Percentiles rank a stretch among this genome's conserved stretches.
Evolutionary conservation across 2,888 invertebrate species (phyloP).

Genomic region (Apotomis betuletana): DNA sequence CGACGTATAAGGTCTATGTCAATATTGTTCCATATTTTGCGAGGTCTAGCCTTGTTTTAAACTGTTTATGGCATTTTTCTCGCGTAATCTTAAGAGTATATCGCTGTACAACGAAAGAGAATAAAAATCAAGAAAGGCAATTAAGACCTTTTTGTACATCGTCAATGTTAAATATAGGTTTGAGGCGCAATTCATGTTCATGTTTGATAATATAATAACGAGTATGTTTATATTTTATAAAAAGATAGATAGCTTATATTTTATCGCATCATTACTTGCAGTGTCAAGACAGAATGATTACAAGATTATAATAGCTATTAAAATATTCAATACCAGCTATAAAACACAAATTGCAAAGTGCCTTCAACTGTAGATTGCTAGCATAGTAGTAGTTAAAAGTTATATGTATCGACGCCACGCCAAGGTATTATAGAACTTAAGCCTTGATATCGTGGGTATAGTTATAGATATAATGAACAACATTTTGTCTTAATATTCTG

Average conservation of each 20-base stretch:
- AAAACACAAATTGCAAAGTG: too few species aligned
- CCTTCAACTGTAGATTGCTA: too few species aligned
- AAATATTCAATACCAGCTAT: not conserved
- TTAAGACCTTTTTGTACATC: conserved; percentile 18
- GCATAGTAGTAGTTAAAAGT: too few species aligned
- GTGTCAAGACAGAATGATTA: not conserved
- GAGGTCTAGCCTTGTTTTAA: conserved; percentile 11
- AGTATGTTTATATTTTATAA: not conserved
- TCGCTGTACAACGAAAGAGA: conserved; percentile 25
- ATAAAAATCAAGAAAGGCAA: conserved; percentile 22
- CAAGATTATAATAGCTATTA: not conserved
- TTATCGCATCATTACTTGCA: not conserved
- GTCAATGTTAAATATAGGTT: conserved; percentile 19
- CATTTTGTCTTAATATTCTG: too few species aligned
- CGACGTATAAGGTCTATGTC: conserved; percentile 3
- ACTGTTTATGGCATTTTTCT: conserved; percentile 37
- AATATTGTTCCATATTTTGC: conserved; percentile 15
- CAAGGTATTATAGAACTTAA: too few species aligned
- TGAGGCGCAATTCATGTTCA: conserved; percentile 12
- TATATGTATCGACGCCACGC: too few species aligned
- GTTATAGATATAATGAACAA: too few species aligned
- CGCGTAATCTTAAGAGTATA: conserved; percentile 31
- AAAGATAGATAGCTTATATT: not conserved
- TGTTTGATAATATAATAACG: not conserved
- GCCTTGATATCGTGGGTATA: too few species aligned